These are phyloP conservation scores for Eustalomyia histrio DNA, from an alignment of 2,888 invertebrate genomes.

Conservation along the genomic window DNA sequence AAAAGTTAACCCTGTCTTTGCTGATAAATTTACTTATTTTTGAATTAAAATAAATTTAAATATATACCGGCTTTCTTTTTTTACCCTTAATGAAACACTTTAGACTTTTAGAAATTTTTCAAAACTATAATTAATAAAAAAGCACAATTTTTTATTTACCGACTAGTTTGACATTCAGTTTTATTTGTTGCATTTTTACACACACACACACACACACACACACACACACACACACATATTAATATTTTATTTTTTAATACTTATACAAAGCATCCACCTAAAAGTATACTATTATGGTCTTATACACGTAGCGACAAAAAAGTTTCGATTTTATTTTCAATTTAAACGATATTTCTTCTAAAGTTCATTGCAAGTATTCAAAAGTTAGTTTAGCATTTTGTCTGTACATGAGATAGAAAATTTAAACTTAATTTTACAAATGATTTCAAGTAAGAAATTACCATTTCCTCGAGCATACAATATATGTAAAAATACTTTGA, in stretches of 20 bases:
- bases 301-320: neutral
- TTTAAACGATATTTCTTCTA: no score
- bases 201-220: no score
- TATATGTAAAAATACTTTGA: no score
- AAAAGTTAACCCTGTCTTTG: neutral
- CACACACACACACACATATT: slow-evolving; percentile 48
- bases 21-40: neutral
- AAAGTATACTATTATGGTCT: neutral
- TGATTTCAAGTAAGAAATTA: no score
- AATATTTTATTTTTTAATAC: slow-evolving; percentile 34
- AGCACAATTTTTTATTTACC: slow-evolving; percentile 18
- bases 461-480: no score
- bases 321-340: no score
- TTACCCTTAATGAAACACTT: slow-evolving; percentile 12
- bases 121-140: slow-evolving; percentile 56
- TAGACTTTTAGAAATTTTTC: slow-evolving; percentile 36
- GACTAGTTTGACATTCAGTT: slow-evolving; percentile 49
- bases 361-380: no score
- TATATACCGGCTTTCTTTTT: neutral
- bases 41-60: neutral
- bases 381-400: no score
- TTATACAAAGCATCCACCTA: slow-evolving; percentile 25
- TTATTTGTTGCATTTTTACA: slow-evolving; percentile 52
- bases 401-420: no score
- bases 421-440: no score